Conservation (phyloP, 2,113 vertebrate genomes). For the Apus apus region DNA sequence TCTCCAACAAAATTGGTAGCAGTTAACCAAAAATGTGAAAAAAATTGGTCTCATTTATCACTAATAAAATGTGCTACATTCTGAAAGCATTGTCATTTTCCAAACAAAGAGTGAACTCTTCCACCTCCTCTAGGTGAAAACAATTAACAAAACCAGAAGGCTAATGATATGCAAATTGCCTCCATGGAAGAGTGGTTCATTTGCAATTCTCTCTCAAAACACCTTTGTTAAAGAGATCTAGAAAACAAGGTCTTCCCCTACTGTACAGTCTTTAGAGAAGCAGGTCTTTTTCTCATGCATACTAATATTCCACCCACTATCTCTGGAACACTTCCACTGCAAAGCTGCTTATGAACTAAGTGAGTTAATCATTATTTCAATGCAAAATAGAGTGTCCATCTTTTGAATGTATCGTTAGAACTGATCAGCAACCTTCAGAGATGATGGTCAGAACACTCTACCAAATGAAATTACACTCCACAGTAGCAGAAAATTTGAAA, state of each 20-base stretch:
- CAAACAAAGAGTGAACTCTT: constrained; percentile 56
- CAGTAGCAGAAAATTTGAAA: neutral
- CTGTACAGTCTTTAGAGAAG: constrained; percentile 28
- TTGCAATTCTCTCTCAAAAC: constrained; percentile 62
- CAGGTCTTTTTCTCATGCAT: constrained; percentile 6
- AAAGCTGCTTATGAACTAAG: neutral
- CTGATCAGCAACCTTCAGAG: neutral
- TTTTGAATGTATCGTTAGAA: neutral
- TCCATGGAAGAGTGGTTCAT: constrained; percentile 44
- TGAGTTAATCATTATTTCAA: neutral
- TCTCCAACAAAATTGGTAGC: constrained; percentile 6
- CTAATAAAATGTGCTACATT: neutral
- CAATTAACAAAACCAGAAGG: constrained; percentile 57
- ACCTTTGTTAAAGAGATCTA: constrained; percentile 47
- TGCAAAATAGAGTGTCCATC: neutral
- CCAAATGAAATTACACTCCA: neutral
- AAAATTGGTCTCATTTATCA: neutral
- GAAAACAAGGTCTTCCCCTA: constrained; percentile 60
- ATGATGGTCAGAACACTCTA: neutral
- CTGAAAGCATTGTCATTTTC: constrained; percentile 50
- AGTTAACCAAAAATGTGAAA: neutral
- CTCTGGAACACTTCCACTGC: constrained; percentile 29
- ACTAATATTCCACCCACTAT: constrained; percentile 52
- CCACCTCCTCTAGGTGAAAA: constrained; percentile 63
- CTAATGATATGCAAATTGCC: constrained; percentile 71